phyloP scores from a whole-genome alignment of 2,797 vertebrate species.

The Myotis planiceps region DNA sequence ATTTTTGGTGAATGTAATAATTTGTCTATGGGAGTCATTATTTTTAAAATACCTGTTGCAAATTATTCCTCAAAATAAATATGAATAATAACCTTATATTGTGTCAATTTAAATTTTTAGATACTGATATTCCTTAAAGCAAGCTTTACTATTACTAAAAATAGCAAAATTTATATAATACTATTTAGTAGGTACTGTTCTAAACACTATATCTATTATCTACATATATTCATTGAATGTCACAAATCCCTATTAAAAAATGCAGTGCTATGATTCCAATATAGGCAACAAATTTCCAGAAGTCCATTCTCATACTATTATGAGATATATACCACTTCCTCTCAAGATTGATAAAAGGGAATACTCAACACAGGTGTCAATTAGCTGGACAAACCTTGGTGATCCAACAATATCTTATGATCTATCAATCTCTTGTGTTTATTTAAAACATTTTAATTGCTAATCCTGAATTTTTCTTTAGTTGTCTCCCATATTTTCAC shows the following conservation, averaged over 20 bases:
- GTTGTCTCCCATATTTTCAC: not conserved
- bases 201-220: not conserved
- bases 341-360: not conserved
- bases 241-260: not conserved
- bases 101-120: constrained; percentile 1
- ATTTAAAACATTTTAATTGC: not conserved
- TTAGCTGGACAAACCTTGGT: not conserved
- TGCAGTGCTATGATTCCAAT: not conserved
- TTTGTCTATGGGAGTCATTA: not conserved
- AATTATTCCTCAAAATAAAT: constrained; percentile 9
- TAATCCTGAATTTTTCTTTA: not conserved
- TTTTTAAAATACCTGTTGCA: not conserved
- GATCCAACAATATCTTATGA: not conserved
- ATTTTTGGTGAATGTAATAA: not conserved
- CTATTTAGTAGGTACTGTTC: not conserved
- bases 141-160: not conserved
- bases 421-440: not conserved
- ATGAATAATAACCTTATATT: not conserved
- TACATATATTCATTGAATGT: not conserved
- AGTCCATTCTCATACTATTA: not conserved
- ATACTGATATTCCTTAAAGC: not conserved
- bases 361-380: not conserved
- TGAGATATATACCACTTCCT: not conserved
- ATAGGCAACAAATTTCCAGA: not conserved
- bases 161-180: not conserved